Evolutionary conservation across 2,888 invertebrate species (phyloP).

Genomic region (Allygus modestus): DNA sequence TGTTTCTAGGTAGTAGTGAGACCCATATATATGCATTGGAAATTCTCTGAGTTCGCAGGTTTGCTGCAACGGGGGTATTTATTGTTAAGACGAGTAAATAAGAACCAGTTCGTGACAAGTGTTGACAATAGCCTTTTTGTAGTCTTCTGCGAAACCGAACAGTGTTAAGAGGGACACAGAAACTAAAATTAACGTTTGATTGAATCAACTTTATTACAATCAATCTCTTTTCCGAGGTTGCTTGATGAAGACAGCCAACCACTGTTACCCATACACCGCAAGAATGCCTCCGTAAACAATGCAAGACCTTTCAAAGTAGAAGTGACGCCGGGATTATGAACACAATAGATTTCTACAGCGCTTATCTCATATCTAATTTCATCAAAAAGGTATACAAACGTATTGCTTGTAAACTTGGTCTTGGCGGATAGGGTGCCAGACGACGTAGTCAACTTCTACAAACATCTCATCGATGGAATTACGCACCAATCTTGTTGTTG

Average conservation of each 20-base stretch:
- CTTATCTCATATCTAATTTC: slow-evolving; percentile 37
- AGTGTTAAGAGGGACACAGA: slow-evolving; percentile 5
- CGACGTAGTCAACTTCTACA: slow-evolving; percentile 68
- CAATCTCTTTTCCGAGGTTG: background rate
- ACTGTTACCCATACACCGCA: background rate
- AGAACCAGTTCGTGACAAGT: slow-evolving; percentile 72
- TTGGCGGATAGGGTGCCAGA: slow-evolving; percentile 68
- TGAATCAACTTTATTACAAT: background rate
- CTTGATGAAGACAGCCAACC: background rate
- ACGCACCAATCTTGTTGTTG: slow-evolving; percentile 69
- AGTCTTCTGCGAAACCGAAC: slow-evolving; percentile 73
- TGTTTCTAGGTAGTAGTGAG: no score
- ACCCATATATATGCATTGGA: no score
- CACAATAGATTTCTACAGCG: slow-evolving; percentile 12
- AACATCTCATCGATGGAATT: background rate
- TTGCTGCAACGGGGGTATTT: no score
- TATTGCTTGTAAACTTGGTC: slow-evolving; percentile 21
- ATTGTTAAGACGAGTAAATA: slow-evolving; percentile 71
- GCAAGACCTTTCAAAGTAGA: background rate
- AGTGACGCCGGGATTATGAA: slow-evolving; percentile 8
- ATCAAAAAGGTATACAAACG: slow-evolving; percentile 27
- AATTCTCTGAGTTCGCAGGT: no score
- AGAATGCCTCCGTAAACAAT: background rate
- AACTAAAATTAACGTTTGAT: slow-evolving; percentile 1
- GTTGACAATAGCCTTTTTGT: slow-evolving; percentile 73